Evolutionary conservation across 2,797 vertebrate species (phyloP).

Genomic region (Myioborus melanocephalus): DNA sequence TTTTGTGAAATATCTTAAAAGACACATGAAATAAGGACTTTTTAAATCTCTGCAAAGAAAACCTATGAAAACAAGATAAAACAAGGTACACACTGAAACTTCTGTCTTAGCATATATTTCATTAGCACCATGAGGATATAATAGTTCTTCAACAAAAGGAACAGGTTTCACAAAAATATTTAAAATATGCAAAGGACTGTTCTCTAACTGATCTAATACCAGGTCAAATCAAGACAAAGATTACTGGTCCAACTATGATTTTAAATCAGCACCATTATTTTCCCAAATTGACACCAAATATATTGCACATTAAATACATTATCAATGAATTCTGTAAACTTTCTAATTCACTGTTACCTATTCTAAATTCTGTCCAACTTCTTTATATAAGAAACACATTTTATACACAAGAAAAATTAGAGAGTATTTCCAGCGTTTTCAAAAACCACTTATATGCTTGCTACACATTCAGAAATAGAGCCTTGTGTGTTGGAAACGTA

Average conservation of each 20-base stretch:
- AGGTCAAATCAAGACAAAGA: not conserved
- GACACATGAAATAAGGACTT: not conserved
- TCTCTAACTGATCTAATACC: not conserved
- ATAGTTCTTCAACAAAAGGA: not conserved
- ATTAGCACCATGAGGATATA: not conserved
- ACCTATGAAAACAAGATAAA: not conserved
- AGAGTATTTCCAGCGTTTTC: not conserved
- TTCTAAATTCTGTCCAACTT: not conserved
- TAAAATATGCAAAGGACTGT: not conserved
- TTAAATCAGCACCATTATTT: not conserved
- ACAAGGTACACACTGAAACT: not conserved
- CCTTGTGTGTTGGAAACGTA: not conserved
- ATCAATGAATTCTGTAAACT: not conserved
- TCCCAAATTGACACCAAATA: not conserved
- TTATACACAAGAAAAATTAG: not conserved
- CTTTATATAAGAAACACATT: not conserved
- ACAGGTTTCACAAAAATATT: constrained; percentile 30
- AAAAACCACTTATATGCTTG: not conserved
- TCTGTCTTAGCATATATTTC: not conserved
- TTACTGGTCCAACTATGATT: not conserved
- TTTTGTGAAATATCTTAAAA: not conserved
- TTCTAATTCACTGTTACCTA: not conserved
- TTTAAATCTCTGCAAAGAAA: not conserved
- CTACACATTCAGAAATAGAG: not conserved
- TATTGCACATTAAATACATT: not conserved